Percentiles rank a stretch among this genome's conserved stretches.
These are phyloP conservation scores for Cylloceria caligata DNA, from an alignment of 2,888 invertebrate genomes.

Conservation along the genomic window DNA sequence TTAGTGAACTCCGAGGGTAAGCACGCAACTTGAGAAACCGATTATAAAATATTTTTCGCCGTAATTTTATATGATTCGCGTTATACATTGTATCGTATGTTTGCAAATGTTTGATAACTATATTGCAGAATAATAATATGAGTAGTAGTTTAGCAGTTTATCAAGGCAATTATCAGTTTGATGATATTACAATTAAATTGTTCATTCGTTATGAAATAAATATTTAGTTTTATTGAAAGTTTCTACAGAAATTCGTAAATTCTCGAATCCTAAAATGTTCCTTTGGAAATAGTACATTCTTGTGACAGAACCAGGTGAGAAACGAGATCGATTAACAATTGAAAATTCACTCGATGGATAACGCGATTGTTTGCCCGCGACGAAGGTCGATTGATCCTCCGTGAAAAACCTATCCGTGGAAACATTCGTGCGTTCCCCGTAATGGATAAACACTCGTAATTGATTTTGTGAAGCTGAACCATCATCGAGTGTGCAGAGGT, in stretches of 20 bases:
- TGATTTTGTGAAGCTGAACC: constrained; percentile 75
- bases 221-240: not conserved
- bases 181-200: too few relatives aligned
- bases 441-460: constrained; percentile 75
- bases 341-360: constrained; percentile 2
- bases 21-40: not conserved
- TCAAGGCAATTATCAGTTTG: too few relatives aligned
- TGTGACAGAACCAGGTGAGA: not conserved
- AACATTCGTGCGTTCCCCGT: constrained; percentile 70
- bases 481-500: constrained; percentile 49
- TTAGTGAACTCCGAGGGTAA: not conserved
- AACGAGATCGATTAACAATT: constrained; percentile 21
- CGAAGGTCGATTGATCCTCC: constrained; percentile 42
- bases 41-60: not conserved
- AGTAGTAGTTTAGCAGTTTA: too few relatives aligned
- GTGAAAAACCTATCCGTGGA: constrained; percentile 64
- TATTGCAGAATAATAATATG: too few relatives aligned
- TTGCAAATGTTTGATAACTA: too few relatives aligned
- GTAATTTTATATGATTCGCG: too few relatives aligned
- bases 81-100: not conserved
- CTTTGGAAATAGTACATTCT: not conserved
- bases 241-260: not conserved
- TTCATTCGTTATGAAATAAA: too few relatives aligned
- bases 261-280: not conserved
- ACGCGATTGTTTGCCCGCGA: not conserved